Conservation (phyloP, 1,140 invertebrate genomes). For the Arctopsyche grandis region DNA sequence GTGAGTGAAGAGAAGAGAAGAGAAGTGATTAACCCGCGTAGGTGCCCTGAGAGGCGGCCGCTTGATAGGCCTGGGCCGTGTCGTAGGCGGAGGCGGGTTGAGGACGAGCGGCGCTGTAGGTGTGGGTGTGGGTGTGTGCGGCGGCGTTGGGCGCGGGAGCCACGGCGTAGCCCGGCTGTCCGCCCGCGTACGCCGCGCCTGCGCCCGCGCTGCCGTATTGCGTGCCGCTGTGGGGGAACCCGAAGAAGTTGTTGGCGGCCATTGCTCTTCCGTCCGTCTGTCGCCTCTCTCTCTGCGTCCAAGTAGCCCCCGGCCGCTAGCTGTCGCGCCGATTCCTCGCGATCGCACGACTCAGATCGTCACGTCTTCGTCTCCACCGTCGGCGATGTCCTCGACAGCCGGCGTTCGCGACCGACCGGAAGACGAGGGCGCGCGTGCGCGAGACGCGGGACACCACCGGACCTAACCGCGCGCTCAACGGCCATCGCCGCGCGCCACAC, state of each 20-base stretch:
- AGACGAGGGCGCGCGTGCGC: constrained; percentile 11
- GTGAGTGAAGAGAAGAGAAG: too few species aligned
- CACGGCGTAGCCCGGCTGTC: constrained; percentile 85
- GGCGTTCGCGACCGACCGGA: background rate
- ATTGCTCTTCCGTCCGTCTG: constrained; percentile 68
- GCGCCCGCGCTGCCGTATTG: constrained; percentile 83
- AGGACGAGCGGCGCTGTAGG: constrained; percentile 79
- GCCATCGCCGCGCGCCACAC: background rate
- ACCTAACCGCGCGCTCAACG: background rate
- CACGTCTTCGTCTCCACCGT: too few species aligned
- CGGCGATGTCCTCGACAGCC: background rate
- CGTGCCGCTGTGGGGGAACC: constrained; percentile 89
- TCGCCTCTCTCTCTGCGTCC: background rate
- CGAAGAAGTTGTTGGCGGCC: constrained; percentile 94
- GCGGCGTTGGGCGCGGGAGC: constrained; percentile 80
- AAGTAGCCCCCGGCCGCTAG: too few species aligned
- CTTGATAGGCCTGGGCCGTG: constrained; percentile 78
- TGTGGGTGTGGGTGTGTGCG: too few species aligned
- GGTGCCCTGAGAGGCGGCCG: constrained; percentile 76
- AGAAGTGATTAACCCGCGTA: constrained; percentile 65
- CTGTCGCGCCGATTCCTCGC: too few species aligned
- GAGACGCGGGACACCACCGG: background rate
- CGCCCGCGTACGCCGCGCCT: constrained; percentile 80
- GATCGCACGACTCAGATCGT: constrained; percentile 43
- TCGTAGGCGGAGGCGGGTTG: constrained; percentile 80